A percentile compares a stretch with the other conserved stretches of the same genome.
These are phyloP conservation scores for Sepiola atlantica DNA, from an alignment of 2,888 invertebrate genomes.

Conservation along the genomic window DNA sequence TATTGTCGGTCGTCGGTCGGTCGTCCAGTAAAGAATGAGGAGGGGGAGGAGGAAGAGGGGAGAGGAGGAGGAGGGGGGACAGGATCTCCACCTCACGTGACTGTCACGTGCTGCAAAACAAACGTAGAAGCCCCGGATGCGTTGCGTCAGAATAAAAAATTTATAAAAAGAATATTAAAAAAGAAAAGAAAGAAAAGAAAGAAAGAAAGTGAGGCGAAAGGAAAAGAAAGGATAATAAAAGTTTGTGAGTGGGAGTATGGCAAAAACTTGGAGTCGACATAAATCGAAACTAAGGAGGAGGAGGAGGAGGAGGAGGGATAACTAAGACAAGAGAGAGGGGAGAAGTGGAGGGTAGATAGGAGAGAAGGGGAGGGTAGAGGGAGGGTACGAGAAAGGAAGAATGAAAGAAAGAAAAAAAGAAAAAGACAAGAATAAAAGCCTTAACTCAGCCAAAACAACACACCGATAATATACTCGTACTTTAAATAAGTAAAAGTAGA, in stretches of 20 bases:
- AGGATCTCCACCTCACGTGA: background rate
- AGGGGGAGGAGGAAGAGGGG: background rate
- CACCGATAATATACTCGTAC: background rate
- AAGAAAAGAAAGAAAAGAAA: background rate
- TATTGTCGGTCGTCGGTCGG: too few species aligned
- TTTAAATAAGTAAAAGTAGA: background rate
- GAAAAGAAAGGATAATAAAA: background rate
- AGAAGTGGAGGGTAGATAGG: background rate
- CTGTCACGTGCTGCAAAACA: background rate
- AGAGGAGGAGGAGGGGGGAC: background rate
- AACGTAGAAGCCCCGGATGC: background rate
- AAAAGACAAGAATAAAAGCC: background rate
- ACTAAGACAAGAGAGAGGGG: background rate
- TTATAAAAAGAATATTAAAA: background rate
- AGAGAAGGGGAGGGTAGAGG: background rate
- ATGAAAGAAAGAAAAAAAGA: background rate
- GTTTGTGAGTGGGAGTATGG: background rate
- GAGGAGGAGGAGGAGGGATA: too few species aligned
- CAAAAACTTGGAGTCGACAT: background rate
- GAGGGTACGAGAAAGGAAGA: background rate
- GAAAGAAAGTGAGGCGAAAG: background rate
- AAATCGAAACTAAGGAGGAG: background rate
- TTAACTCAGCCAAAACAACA: background rate
- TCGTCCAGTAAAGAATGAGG: too few species aligned
- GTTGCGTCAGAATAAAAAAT: background rate